These are phyloP conservation scores for Bombus difficillimus DNA, from an alignment of 1,140 invertebrate genomes.

Conservation along the genomic window DNA sequence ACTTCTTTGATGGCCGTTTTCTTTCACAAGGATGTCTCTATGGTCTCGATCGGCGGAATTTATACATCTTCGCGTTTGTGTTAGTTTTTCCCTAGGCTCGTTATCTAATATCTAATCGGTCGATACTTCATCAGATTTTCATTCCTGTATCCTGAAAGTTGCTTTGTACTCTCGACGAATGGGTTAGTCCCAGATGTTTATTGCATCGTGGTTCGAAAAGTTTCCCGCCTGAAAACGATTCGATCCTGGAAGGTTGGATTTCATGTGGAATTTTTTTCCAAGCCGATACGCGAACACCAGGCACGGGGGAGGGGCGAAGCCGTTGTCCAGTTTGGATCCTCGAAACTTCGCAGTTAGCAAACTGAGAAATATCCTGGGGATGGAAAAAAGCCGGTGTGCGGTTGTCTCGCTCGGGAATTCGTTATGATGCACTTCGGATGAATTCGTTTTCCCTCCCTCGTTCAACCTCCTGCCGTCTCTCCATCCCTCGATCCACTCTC, in stretches of 20 bases:
- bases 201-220: not conserved
- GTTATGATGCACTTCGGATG: conserved; percentile 39
- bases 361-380: conserved; percentile 25
- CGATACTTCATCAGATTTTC: not conserved
- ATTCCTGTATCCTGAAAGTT: not conserved
- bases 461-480: not conserved
- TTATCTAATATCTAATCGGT: not conserved
- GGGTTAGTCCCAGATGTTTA: not conserved
- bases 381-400: not conserved
- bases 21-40: not conserved
- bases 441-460: conserved; percentile 23
- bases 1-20: not conserved
- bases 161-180: too few species aligned
- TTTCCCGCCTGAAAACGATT: conserved; percentile 15
- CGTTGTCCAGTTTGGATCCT: conserved; percentile 12
- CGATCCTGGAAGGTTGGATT: not conserved
- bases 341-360: conserved; percentile 17
- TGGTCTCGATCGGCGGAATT: not conserved
- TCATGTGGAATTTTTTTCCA: conserved; percentile 8
- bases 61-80: not conserved
- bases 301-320: not conserved
- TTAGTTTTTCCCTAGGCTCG: too few species aligned
- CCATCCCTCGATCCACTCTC: not conserved
- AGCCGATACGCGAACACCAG: not conserved
- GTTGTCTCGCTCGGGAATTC: conserved; percentile 44